Evolutionary conservation across 30 jellyfish, hydroid and myxozoan genomes (phyloP), one percentile per base, ranked within the genome.

Genomic region (Aurelia coerulea): DNA sequence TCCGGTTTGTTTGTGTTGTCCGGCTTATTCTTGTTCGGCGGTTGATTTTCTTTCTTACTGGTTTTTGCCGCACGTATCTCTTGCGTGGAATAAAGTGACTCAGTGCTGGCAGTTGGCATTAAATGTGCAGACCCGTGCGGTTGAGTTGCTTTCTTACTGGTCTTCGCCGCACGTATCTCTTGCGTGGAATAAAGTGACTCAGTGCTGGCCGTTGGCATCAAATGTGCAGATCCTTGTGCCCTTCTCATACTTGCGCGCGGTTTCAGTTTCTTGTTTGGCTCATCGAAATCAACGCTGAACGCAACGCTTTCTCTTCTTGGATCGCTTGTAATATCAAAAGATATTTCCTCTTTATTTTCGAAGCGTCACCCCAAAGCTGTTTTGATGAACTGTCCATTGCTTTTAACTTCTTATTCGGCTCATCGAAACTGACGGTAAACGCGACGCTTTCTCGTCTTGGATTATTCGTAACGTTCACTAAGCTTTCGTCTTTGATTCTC

Each of bases 381-480:
- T 60, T 23, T 23, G 35, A 60, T 60, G 70, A 60, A 23, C 35
- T 60, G 14, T 23, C 70, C 35, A 17, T n/a, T 23, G 93, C 75
- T n/a, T 84, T 84, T 64, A 84, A 78, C 54, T 63, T 84, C 81
- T 84, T 84, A 5, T 73, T 84, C 23, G 84, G 87, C 17, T 84
- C 93, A n/a, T 84, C 83, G 29, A 84, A 73, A 39, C 71, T 64
- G 18, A 84, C 59, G 56, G 77, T 67, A 64, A 84, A 84, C 52
- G 88, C 88, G n/a, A 84, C 71, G 68, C 93, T 84, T 73, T 84
- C 93, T 37, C 88, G 56, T 59, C 93, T 62, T 29, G 93, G 93
- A 66, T 84, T 79, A 46, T 52, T 63, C 32, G 75, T 3, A 8
- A 74, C 59, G 2, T 73, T 87, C 46, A 16, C 6, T 14, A n/a